Conservation (phyloP, 2,797 vertebrate species). For the Aphelocoma californica region DNA sequence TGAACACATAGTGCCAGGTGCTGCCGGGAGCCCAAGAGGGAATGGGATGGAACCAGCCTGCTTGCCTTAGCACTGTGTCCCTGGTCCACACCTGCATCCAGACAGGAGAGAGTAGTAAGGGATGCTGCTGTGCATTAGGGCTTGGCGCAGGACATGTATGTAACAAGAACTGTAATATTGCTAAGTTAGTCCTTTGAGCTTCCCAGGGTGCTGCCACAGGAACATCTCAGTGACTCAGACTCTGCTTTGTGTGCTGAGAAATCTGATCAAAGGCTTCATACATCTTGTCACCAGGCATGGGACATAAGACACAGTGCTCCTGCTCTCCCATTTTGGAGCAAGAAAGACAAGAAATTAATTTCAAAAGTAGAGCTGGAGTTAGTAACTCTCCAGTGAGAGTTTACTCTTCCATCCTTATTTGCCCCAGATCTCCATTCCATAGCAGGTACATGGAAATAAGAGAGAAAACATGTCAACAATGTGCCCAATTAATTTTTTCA, state of each 20-base stretch:
- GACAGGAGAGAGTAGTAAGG: not conserved
- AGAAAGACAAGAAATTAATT: not conserved
- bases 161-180: not conserved
- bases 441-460: not conserved
- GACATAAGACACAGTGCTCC: not conserved
- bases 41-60: not conserved
- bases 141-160: not conserved
- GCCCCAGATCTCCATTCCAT: not conserved
- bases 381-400: not conserved
- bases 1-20: rapidly evolving
- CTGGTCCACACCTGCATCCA: not conserved
- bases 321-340: not conserved
- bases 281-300: not conserved
- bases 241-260: not conserved
- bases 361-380: not conserved
- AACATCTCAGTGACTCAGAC: not conserved
- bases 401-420: not conserved
- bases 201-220: not conserved
- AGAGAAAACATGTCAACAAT: not conserved
- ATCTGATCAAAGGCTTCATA: not conserved
- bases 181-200: not conserved
- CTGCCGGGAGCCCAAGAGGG: not conserved
- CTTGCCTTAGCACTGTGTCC: not conserved
- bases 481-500: not conserved
- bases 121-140: not conserved